Base-by-base conservation (phyloP, 2,797 vertebrate species). In the Micrastur ruficollis region DNA sequence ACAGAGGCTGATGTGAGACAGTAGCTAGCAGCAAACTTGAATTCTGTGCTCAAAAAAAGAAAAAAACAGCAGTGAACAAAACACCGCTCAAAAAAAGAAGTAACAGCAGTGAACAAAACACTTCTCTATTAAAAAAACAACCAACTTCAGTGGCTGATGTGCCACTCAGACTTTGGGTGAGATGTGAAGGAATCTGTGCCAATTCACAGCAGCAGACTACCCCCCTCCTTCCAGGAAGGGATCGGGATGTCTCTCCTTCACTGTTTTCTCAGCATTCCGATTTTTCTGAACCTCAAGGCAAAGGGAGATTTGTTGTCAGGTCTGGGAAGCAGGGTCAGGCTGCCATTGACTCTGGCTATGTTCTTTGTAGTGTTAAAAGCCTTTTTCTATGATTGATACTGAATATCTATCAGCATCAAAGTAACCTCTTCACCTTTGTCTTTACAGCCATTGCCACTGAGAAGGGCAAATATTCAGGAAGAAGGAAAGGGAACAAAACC, bases 351-450 rank as follows among this genome's bases (percentile, higher is more conserved):
- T 55, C 81, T 61, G 3, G 50, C 46, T 36, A 13, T 0, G 1
- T 63, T 32, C 71, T 34, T 12, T 42, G 19, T 38, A 32, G 55
- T 4, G 8, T 6, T 38, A 11, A 89, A 70, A 80, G 44, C 31
- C 26, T 6, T 53, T 47, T 82, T 34, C 78, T 32, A 0, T 4
- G 7, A 8, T 1, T 42, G 71, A 8, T 1, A 5, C 26, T 53
- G 66, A 17, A 2, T 3, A 13, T 16, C 47, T 34, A 16, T 25
- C 74, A 86, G 52, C 50, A 55, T 16, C 83, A 14, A 26, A 67
- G n/a, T 2, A 29, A 15, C 12, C 22, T 47, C 40, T 72, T 61
- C 74, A 38, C 67, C 61, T 66, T 63, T 26, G 22, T 23, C 34
- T 55, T 11, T 31, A 23, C 19, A 44, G 79, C 53, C 34, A 9